Evolutionary conservation across 2,888 invertebrate species (phyloP).

Genomic region (Mesoligia furuncula): DNA sequence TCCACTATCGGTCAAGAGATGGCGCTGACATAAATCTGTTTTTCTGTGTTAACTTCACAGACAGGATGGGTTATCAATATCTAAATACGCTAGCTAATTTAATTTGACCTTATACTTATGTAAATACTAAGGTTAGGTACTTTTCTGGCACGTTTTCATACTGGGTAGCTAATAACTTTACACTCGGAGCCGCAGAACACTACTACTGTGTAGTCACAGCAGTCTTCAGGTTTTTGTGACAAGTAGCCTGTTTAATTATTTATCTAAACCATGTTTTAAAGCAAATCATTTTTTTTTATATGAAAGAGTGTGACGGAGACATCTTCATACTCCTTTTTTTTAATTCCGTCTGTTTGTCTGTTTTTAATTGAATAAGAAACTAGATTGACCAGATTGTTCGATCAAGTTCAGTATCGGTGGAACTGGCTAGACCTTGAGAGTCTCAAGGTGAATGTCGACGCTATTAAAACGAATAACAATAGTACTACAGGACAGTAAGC

Average conservation of each 20-base stretch:
- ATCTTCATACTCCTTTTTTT: background rate
- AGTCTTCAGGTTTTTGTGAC: background rate
- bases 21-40: too few relatives aligned
- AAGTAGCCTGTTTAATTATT: background rate
- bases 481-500: background rate
- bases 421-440: constrained; percentile 18
- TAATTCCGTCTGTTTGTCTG: background rate
- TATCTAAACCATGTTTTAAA: background rate
- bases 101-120: too few relatives aligned
- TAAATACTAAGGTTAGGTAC: background rate
- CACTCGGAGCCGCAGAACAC: background rate
- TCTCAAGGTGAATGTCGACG: constrained; percentile 30
- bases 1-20: too few relatives aligned
- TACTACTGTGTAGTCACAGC: background rate
- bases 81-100: too few relatives aligned
- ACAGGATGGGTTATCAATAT: too few relatives aligned
- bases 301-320: background rate
- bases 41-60: too few relatives aligned
- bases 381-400: background rate
- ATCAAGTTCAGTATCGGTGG: background rate
- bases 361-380: background rate
- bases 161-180: background rate
- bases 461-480: constrained; percentile 1
- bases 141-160: background rate
- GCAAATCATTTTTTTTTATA: too few relatives aligned